phyloP scores from a whole-genome alignment of 2,797 vertebrate genomes.

The Sciurus vulgaris region DNA sequence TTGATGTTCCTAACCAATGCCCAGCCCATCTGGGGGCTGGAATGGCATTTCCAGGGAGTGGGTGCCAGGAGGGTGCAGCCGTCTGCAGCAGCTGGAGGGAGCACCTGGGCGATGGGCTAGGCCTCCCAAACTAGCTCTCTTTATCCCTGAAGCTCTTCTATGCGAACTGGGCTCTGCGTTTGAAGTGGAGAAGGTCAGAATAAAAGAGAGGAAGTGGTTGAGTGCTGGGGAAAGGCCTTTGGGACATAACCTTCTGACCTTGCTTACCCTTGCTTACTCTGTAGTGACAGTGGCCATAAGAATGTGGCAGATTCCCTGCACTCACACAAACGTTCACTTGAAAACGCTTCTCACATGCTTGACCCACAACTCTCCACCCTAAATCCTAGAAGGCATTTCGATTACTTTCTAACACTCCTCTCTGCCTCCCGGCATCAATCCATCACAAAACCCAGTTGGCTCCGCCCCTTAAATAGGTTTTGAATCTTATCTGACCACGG shows the following conservation, averaged over 20 bases:
- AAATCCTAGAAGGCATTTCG: background rate
- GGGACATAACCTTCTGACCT: background rate
- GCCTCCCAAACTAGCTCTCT: background rate
- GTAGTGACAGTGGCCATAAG: background rate
- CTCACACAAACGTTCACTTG: background rate
- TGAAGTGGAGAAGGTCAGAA: background rate
- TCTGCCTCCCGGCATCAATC: background rate
- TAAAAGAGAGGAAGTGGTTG: background rate
- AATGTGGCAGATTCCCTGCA: fast-evolving
- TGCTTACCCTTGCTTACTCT: fast-evolving
- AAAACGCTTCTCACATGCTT: background rate
- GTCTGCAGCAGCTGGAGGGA: background rate
- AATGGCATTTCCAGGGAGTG: background rate
- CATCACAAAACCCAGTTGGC: background rate
- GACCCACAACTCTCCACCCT: background rate
- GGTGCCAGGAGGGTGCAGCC: background rate
- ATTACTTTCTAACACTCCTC: background rate
- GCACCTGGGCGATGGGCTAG: background rate
- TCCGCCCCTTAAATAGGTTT: background rate
- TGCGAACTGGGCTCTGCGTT: background rate
- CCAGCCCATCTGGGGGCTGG: background rate
- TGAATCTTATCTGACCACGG: background rate
- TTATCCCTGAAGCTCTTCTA: background rate
- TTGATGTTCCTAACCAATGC: background rate
- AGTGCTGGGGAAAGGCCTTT: fast-evolving